Conservation (phyloP, 2,888 invertebrate species). For the Tenthredo mesomela region DNA sequence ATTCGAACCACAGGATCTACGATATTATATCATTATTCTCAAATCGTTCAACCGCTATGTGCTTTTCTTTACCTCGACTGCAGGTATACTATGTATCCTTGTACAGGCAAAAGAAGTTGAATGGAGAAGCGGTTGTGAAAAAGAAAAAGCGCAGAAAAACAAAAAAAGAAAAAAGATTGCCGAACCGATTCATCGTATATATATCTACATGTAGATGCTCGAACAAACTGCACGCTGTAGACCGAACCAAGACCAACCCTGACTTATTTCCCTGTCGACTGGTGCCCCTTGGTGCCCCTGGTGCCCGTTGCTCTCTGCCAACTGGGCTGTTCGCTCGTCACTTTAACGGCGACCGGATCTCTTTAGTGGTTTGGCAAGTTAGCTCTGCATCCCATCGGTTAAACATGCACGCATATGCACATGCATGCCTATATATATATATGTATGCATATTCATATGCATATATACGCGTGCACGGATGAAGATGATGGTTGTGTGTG, state of each 20-base stretch:
- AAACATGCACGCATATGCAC: neutral
- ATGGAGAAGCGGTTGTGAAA: neutral
- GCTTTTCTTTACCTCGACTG: neutral
- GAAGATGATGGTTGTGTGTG: neutral
- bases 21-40: neutral
- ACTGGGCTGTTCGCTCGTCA: conserved; percentile 42
- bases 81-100: neutral
- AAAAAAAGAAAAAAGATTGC: neutral
- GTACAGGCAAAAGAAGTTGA: neutral
- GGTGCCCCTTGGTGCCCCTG: neutral
- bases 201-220: neutral
- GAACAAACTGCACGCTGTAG: neutral
- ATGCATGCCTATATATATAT: no score
- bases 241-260: neutral
- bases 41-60: neutral
- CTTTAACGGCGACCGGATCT: conserved; percentile 47
- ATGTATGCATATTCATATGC: neutral
- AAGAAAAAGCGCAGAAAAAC: neutral
- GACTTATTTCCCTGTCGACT: conserved; percentile 21
- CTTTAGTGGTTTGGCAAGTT: conserved; percentile 50
- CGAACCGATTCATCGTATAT: neutral
- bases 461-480: neutral
- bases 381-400: neutral
- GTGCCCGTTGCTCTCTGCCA: neutral
- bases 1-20: neutral